Evolutionary conservation across 1,140 invertebrate genomes (phyloP).

Genomic region (Heliothis subflexa): DNA sequence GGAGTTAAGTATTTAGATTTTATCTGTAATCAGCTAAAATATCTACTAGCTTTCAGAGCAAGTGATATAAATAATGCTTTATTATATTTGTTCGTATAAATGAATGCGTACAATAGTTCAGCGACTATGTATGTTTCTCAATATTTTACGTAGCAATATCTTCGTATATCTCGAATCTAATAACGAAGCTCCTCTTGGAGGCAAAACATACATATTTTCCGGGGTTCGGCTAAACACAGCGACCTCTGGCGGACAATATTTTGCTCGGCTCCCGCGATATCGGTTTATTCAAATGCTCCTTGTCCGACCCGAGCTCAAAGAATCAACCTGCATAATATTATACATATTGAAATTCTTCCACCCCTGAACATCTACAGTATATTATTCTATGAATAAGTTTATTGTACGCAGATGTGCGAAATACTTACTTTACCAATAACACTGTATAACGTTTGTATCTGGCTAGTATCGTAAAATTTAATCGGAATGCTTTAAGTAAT

Average conservation of each 20-base stretch:
- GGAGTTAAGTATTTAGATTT: conserved; percentile 2
- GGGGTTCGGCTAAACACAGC: conserved; percentile 68
- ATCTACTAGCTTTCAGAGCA: background rate
- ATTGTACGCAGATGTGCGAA: conserved; percentile 61
- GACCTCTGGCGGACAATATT: conserved; percentile 82
- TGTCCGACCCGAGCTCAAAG: conserved; percentile 81
- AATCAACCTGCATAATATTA: conserved; percentile 85
- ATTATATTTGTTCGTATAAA: conserved; percentile 11
- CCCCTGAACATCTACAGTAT: conserved; percentile 71
- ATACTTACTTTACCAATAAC: conserved; percentile 40
- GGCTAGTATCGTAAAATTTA: background rate
- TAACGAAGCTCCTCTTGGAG: conserved; percentile 65
- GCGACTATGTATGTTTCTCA: conserved; percentile 18
- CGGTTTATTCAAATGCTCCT: conserved; percentile 84
- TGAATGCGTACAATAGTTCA: background rate
- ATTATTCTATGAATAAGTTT: conserved; percentile 83
- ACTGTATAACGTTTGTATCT: background rate
- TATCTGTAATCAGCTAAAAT: background rate
- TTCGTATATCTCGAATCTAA: conserved; percentile 67
- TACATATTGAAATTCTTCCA: conserved; percentile 84
- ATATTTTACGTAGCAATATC: conserved; percentile 44
- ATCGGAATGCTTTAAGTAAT: background rate
- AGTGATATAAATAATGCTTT: conserved; percentile 3
- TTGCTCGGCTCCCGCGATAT: conserved; percentile 80
- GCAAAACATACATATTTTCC: conserved; percentile 77